Conservation (phyloP, 2,797 vertebrate species). For the Eleutherodactylus coqui region DNA sequence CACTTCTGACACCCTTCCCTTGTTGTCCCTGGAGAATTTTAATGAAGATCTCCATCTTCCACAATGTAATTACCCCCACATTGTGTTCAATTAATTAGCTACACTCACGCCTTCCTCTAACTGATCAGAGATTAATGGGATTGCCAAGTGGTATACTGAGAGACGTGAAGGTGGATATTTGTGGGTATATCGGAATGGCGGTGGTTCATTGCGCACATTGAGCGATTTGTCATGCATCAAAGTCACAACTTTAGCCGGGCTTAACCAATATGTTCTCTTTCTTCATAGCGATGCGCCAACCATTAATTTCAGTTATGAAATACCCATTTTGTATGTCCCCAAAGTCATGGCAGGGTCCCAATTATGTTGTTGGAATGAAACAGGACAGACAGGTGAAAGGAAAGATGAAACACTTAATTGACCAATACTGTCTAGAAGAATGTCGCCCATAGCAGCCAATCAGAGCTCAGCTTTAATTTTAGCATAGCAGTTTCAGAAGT, state of each 20-base stretch:
- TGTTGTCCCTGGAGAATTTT: neutral
- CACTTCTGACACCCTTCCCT: neutral
- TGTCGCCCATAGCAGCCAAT: too few species aligned
- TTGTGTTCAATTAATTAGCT: slow-evolving; percentile 15
- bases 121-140: slow-evolving; percentile 12
- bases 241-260: neutral
- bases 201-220: neutral
- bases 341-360: neutral
- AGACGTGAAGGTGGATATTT: neutral
- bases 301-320: neutral
- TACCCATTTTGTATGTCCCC: neutral
- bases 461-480: too few species aligned
- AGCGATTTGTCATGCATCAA: neutral
- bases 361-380: too few species aligned
- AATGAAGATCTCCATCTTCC: slow-evolving; percentile 22
- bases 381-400: neutral
- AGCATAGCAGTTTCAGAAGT: too few species aligned
- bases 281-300: neutral
- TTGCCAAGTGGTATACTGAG: neutral
- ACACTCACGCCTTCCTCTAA: neutral
- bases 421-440: too few species aligned
- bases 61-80: slow-evolving; percentile 47
- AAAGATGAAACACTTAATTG: too few species aligned
- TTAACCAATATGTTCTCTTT: neutral
- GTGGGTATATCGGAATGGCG: neutral